phyloP scores from a whole-genome alignment of 1,140 invertebrate species.

The Rhopalosiphum maidis region DNA sequence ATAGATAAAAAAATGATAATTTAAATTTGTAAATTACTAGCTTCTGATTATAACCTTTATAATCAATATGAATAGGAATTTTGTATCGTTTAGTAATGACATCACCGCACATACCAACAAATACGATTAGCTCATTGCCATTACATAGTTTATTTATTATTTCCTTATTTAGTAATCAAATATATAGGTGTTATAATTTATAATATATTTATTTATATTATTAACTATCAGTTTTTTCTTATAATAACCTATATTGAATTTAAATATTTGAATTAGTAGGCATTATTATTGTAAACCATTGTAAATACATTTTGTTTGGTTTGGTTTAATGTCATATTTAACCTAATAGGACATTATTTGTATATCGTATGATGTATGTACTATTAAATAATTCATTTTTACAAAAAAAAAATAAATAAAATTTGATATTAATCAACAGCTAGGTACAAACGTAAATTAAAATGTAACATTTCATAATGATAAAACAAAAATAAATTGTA shows the following conservation, averaged over 20 bases:
- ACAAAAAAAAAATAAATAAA: background rate
- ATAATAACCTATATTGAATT: background rate
- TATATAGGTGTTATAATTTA: background rate
- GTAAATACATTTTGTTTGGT: background rate
- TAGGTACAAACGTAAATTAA: background rate
- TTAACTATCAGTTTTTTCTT: background rate
- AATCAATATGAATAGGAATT: background rate
- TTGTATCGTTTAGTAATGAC: slow-evolving; percentile 36
- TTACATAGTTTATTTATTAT: background rate
- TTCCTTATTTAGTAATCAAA: background rate
- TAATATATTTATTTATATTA: background rate
- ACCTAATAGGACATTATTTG: background rate
- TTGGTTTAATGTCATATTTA: background rate
- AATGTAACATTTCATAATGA: background rate
- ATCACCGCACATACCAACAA: slow-evolving; percentile 18
- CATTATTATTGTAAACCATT: background rate
- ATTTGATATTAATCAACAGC: background rate
- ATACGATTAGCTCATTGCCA: slow-evolving; percentile 26
- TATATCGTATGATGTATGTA: background rate
- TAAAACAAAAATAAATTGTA: background rate
- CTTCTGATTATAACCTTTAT: background rate
- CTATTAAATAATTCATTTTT: background rate
- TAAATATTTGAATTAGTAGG: background rate
- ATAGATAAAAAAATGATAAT: background rate
- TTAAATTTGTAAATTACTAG: background rate